Base-by-base conservation (phyloP, 2,888 invertebrate species). In the Geotrupes spiniger region DNA sequence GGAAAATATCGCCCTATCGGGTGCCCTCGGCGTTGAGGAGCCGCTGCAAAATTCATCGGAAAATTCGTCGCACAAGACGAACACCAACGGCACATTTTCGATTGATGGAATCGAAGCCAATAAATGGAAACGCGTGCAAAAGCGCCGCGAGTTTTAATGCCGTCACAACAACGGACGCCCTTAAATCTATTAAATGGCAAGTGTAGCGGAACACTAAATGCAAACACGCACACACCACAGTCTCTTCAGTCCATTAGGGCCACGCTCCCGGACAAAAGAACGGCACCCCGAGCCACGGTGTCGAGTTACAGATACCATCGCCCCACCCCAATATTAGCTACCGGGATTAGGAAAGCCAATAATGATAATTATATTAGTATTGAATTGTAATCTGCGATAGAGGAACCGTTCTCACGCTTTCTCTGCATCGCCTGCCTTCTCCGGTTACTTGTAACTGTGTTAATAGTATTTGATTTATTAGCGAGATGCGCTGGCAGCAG, bases 361-460 rank as follows among this genome's bases (percentile, higher is more conserved):
- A 74, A 74, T 63, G 71, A 69, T 74, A 74, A 74, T 74, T 73
- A 68, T 70, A 73, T 73, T 74, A 73, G 72, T 69, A 72, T 72
- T 68, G 72, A 72, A 72, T 72, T 66, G 68, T 69, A 71, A 72
- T 71, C 68, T 63, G 53, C 54, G 57, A 45, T 42, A 53, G 56
- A 52, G 49, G 49, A 51, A 56, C 58, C 57, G 53, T 68, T 69
- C 69, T 67, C 68, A 68, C 68, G 66, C 66, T 65, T 57, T 33
- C 38, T n/a, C 42, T 12, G 8, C 11, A 10, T 12, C 5, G 15
- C 14, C n/a, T 33, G 33, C 33, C 33, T 8, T 33, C 33, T 33
- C 8, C n/a, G 11, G 33, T 33, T 33, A 33, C 33, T 33, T 10
- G 12, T 33, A 33, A 33, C 15, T 10, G 33, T 15, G 8, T 33